Evolutionary conservation across 1,140 invertebrate species (phyloP).

Genomic region (Cotesia vestalis): DNA sequence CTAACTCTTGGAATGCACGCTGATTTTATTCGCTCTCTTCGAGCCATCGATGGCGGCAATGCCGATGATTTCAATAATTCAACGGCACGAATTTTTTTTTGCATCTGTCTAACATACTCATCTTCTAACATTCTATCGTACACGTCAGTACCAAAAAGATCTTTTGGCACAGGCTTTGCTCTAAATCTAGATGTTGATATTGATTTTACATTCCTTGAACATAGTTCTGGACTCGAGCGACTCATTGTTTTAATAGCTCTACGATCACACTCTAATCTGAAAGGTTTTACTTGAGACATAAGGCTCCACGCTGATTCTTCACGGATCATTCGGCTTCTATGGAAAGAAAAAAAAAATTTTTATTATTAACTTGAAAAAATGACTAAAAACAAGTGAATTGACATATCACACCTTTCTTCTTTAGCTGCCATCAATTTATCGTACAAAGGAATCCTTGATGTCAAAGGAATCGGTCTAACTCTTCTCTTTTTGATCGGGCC

Average conservation of each 20-base stretch:
- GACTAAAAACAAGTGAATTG: constrained; percentile 16
- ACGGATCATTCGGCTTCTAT: constrained; percentile 59
- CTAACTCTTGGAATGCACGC: constrained; percentile 57
- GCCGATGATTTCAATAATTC: constrained; percentile 74
- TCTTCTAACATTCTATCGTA: constrained; percentile 77
- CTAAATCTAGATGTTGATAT: constrained; percentile 67
- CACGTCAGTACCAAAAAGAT: constrained; percentile 75
- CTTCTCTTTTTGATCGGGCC: constrained; percentile 53
- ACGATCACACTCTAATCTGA: constrained; percentile 63
- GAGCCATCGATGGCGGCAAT: constrained; percentile 75
- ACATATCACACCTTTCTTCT: constrained; percentile 69
- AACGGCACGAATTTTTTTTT: constrained; percentile 73
- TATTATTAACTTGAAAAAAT: constrained; percentile 14
- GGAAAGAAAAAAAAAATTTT: constrained; percentile 25
- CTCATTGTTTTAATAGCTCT: constrained; percentile 61
- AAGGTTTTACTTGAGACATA: constrained; percentile 70
- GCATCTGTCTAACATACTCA: constrained; percentile 73
- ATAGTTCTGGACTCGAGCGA: constrained; percentile 68
- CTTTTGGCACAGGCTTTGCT: constrained; percentile 74
- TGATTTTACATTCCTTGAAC: constrained; percentile 44
- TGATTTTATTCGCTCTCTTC: constrained; percentile 67
- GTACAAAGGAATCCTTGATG: constrained; percentile 74
- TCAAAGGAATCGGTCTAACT: constrained; percentile 73
- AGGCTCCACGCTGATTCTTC: constrained; percentile 61
- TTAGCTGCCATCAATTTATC: constrained; percentile 76